Percentiles rank a stretch among this genome's conserved stretches.
Conservation (phyloP, 2,797 vertebrate genomes). For the Pseudotriccus pelzelni region DNA sequence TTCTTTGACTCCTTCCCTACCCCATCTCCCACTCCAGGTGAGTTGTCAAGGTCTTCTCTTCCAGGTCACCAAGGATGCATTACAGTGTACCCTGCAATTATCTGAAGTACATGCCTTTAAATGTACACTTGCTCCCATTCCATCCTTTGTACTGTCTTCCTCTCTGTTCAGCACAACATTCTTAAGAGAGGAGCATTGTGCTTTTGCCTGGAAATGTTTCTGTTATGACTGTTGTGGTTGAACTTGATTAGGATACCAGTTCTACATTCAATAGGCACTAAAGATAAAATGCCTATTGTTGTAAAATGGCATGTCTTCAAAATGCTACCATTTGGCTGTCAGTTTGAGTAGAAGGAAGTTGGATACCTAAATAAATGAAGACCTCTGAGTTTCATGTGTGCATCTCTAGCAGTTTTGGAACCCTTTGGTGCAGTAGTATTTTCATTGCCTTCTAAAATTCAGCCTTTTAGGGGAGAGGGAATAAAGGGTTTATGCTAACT, state of each 20-base stretch:
- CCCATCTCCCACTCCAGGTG: not conserved
- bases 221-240: not conserved
- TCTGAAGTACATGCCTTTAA: not conserved
- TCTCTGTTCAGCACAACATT: not conserved
- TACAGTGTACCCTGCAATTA: not conserved
- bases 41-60: not conserved
- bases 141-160: not conserved
- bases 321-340: not conserved
- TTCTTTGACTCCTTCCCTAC: not conserved
- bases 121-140: not conserved
- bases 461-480: rapidly evolving
- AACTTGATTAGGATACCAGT: not conserved
- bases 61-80: not conserved
- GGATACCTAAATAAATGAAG: not conserved
- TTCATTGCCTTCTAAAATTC: not conserved
- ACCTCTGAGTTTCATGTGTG: not conserved
- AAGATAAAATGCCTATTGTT: not conserved
- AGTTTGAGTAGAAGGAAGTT: not conserved
- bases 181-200: not conserved
- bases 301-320: not conserved
- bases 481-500: not conserved
- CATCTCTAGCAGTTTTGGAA: not conserved
- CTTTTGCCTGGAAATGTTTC: not conserved
- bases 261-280: not conserved
- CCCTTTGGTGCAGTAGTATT: not conserved